These are phyloP conservation scores for Ianthella basta DNA, from an alignment of 37 sponge, comb jelly and placozoan species.

Conservation along the genomic window DNA sequence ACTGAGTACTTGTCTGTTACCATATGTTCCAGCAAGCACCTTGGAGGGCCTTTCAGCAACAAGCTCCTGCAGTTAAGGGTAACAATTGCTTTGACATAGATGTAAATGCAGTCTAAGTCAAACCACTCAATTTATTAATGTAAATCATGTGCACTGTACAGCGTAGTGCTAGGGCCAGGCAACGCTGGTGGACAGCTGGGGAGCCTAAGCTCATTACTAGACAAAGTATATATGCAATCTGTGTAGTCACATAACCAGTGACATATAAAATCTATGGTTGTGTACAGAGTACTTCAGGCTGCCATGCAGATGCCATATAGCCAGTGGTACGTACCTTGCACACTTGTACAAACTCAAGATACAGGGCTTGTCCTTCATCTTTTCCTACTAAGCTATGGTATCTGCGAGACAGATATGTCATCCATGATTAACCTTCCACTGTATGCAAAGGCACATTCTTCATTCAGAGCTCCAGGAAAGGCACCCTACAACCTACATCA, in stretches of 20 bases:
- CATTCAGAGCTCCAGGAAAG: no score
- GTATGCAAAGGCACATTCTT: no score
- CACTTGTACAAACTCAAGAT: constrained; percentile 24
- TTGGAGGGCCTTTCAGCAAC: not conserved
- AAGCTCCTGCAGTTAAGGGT: not conserved
- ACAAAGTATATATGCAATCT: not conserved
- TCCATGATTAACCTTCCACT: no score
- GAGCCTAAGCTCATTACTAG: not conserved
- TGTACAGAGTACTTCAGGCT: not conserved
- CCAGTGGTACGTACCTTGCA: not conserved
- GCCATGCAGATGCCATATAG: not conserved
- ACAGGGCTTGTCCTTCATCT: constrained; percentile 39
- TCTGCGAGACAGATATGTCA: not conserved
- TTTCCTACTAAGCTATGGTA: constrained; percentile 36
- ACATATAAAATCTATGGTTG: not conserved
- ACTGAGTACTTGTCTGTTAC: constrained; percentile 57
- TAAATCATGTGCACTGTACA: no score
- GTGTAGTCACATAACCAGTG: no score
- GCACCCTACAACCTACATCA: not conserved
- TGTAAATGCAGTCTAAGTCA: no score
- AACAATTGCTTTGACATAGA: no score
- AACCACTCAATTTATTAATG: no score
- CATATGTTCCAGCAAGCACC: constrained; percentile 39
- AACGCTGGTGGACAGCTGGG: no score
- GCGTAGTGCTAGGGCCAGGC: no score